These are phyloP conservation scores for Tortrix viridana DNA, from an alignment of 2,888 invertebrate genomes.

Conservation along the genomic window DNA sequence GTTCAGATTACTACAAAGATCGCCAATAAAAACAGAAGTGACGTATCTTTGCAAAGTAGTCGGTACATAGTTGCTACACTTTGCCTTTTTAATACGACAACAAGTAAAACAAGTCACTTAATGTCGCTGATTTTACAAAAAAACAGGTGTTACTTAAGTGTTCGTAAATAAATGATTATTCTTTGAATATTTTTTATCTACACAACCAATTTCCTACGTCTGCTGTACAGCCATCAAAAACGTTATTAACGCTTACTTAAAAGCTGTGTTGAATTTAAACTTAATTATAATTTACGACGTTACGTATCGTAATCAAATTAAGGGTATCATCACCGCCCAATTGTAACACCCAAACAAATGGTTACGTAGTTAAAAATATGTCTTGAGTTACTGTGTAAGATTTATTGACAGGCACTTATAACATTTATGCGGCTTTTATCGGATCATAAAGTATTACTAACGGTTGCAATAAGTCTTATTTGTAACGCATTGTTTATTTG, in stretches of 20 bases:
- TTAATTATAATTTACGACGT: conserved; percentile 22
- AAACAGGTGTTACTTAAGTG: no score
- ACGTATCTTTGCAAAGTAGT: not conserved
- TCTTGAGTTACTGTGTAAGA: conserved; percentile 54
- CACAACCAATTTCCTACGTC: no score
- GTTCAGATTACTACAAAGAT: not conserved
- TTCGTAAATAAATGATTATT: no score
- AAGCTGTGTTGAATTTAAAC: not conserved
- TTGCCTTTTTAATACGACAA: no score
- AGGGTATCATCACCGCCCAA: conserved; percentile 8
- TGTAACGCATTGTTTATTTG: not conserved
- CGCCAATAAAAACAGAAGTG: not conserved
- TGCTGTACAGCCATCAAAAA: not conserved
- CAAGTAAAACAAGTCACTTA: no score
- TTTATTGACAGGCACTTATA: conserved; percentile 56
- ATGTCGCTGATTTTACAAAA: no score
- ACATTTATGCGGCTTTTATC: conserved; percentile 50
- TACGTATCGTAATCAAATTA: conserved; percentile 18
- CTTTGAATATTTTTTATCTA: no score
- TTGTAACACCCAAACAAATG: conserved; percentile 9
- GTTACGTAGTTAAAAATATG: conserved; percentile 36
- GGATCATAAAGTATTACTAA: conserved; percentile 52
- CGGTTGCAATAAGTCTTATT: conserved; percentile 28
- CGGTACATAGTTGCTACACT: no score
- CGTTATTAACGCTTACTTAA: conserved; percentile 4